Evolutionary conservation across 2,888 invertebrate genomes (phyloP).

Genomic region (Synanthedon tipuliformis): DNA sequence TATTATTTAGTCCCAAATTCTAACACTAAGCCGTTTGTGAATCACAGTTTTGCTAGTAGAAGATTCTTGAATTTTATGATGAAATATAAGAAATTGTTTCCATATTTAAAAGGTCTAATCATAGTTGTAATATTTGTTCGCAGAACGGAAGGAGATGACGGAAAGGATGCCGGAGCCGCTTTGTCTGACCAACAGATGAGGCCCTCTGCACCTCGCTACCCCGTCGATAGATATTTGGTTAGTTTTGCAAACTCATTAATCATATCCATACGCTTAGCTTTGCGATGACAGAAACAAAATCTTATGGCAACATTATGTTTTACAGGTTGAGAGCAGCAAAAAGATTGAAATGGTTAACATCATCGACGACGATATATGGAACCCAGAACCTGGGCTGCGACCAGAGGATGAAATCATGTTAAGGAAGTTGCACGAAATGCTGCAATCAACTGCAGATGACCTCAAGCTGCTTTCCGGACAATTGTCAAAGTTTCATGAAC

Average conservation of each 20-base stretch:
- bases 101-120: conserved; percentile 1
- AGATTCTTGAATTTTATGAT: background rate
- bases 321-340: conserved; percentile 61
- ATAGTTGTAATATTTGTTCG: conserved; percentile 11
- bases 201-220: conserved; percentile 31
- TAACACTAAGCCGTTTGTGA: too few species aligned
- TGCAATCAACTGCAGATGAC: conserved; percentile 61
- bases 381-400: conserved; percentile 46
- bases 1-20: too few species aligned
- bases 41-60: too few species aligned
- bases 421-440: conserved; percentile 56
- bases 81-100: background rate
- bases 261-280: background rate
- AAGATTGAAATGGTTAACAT: conserved; percentile 56
- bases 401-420: conserved; percentile 59
- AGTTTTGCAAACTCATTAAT: conserved; percentile 9
- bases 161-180: conserved; percentile 63
- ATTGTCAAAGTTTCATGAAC: conserved; percentile 42
- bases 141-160: conserved; percentile 41
- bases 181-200: conserved; percentile 66
- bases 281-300: background rate
- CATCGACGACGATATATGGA: conserved; percentile 56
- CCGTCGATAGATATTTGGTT: conserved; percentile 67
- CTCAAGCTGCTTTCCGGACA: conserved; percentile 55
- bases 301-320: conserved; percentile 2